These are phyloP conservation scores for Perognathus longimembris DNA, from an alignment of 2,113 vertebrate species.

Conservation along the genomic window DNA sequence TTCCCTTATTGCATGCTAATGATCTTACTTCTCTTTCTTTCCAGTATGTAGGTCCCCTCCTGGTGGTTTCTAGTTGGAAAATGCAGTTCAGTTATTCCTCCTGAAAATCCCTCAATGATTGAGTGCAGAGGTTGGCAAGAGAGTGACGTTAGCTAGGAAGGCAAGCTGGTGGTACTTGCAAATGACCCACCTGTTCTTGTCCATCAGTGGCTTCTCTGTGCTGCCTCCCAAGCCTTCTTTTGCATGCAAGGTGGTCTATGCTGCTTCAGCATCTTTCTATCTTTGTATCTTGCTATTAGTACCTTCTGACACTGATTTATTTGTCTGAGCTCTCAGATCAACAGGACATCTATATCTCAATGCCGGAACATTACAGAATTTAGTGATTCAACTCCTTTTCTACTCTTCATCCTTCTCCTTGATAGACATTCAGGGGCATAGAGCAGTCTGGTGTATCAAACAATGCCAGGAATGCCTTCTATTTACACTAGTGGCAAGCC, in stretches of 20 bases:
- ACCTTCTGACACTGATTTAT: background rate
- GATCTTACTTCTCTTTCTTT: too few species aligned
- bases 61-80: background rate
- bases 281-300: too few species aligned
- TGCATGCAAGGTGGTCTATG: fast-evolving
- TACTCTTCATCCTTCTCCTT: background rate
- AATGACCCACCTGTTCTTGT: fast-evolving
- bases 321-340: background rate
- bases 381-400: background rate
- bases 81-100: background rate
- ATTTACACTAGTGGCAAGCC: background rate
- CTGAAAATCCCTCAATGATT: background rate
- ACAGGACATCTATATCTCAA: background rate
- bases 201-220: fast-evolving
- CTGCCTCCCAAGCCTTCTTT: background rate
- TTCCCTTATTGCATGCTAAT: background rate
- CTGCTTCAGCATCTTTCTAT: too few species aligned
- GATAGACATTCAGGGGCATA: fast-evolving
- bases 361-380: background rate
- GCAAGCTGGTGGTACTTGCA: background rate
- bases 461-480: fast-evolving
- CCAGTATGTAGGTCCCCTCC: fast-evolving
- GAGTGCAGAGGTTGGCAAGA: background rate
- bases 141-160: fast-evolving
- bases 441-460: fast-evolving